A percentile compares a stretch with the other conserved stretches of the same genome.
These are phyloP conservation scores for Arenaria interpres DNA, from an alignment of 2,113 vertebrate genomes.

Conservation along the genomic window DNA sequence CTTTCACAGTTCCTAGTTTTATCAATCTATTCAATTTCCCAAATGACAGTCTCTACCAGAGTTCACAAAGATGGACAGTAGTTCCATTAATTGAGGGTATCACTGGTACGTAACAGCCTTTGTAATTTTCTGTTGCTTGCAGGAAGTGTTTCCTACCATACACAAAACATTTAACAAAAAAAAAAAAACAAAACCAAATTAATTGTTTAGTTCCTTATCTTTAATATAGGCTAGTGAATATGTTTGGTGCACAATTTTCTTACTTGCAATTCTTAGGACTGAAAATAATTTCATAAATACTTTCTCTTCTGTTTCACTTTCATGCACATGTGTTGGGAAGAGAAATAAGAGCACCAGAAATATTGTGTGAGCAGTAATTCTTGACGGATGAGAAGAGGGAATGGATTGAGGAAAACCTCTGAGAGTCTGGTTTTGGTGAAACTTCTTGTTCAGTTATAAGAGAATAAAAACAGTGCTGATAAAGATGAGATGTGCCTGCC, in stretches of 20 bases:
- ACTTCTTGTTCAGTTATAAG: background rate
- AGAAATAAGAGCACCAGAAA: background rate
- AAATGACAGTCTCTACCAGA: background rate
- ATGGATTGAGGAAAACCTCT: background rate
- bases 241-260: background rate
- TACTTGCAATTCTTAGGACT: background rate
- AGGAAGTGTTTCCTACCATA: background rate
- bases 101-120: background rate
- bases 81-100: background rate
- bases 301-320: background rate
- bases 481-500: background rate
- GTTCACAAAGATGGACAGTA: background rate
- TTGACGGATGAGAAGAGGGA: background rate
- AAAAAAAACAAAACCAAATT: background rate
- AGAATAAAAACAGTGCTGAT: background rate
- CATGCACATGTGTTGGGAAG: background rate
- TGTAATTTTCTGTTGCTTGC: background rate
- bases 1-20: background rate
- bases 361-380: background rate
- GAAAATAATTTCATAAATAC: background rate
- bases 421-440: background rate
- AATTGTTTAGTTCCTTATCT: background rate
- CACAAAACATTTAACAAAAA: background rate
- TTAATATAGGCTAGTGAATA: background rate
- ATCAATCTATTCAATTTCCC: background rate